phyloP scores from a whole-genome alignment of 2,113 vertebrate species.

The Periophthalmus modestus region DNA sequence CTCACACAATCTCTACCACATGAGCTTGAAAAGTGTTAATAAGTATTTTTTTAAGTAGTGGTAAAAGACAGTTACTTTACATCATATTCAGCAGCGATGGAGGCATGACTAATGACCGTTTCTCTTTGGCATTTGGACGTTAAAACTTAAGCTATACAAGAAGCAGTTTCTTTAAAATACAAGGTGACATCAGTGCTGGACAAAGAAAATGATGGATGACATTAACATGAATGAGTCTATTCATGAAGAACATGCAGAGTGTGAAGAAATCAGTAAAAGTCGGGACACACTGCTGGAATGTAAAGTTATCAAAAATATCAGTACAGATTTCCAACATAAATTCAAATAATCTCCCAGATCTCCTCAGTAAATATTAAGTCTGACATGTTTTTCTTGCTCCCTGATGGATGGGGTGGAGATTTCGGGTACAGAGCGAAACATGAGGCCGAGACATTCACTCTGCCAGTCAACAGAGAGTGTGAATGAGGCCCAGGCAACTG shows the following conservation, averaged over 20 bases:
- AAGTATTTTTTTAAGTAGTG: too few relatives aligned
- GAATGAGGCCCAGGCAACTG: conserved; percentile 67
- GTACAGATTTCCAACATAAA: conserved; percentile 32
- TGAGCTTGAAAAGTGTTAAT: too few relatives aligned
- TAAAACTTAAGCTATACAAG: not conserved
- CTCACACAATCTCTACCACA: conserved; percentile 29
- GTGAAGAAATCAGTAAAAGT: not conserved
- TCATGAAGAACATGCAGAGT: not conserved
- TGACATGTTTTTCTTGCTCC: conserved; percentile 73
- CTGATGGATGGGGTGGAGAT: conserved; percentile 72
- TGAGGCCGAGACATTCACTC: conserved; percentile 62
- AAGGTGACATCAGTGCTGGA: not conserved
- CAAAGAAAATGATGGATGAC: conserved; percentile 12
- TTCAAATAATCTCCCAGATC: conserved; percentile 40
- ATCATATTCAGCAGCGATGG: not conserved
- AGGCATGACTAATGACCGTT: not conserved
- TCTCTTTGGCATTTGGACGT: not conserved
- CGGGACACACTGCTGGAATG: not conserved
- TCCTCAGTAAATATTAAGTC: conserved; percentile 54
- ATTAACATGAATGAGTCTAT: not conserved
- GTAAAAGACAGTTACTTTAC: not conserved
- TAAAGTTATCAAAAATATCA: conserved; percentile 30
- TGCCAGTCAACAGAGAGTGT: conserved; percentile 57
- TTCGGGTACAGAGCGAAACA: conserved; percentile 61
- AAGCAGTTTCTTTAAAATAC: conserved; percentile 4